phyloP scores from a whole-genome alignment of 1,140 invertebrate species.

The Nasonia longicornis region DNA sequence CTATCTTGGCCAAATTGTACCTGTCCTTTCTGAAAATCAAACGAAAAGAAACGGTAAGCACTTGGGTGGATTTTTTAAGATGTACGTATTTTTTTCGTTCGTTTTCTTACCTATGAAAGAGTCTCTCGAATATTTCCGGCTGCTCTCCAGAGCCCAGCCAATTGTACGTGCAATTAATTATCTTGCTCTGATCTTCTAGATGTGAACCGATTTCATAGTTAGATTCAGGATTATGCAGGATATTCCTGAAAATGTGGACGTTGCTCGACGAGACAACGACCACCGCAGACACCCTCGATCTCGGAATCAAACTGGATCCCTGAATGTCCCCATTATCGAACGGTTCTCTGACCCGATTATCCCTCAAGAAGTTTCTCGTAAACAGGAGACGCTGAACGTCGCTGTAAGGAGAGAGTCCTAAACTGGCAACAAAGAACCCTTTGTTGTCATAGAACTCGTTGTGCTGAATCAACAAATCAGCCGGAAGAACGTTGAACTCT shows the following conservation, averaged over 20 bases:
- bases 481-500: slow-evolving; percentile 78
- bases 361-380: slow-evolving; percentile 87
- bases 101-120: slow-evolving; percentile 80
- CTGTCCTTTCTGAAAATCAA: slow-evolving; percentile 79
- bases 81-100: slow-evolving; percentile 1
- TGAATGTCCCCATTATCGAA: slow-evolving; percentile 78
- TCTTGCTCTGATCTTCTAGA: slow-evolving; percentile 91
- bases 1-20: slow-evolving; percentile 90
- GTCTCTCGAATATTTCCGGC: slow-evolving; percentile 80
- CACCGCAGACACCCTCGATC: slow-evolving; percentile 89
- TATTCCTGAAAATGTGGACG: slow-evolving; percentile 90
- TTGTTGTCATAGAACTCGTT: slow-evolving; percentile 91
- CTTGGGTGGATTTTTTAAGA: slow-evolving; percentile 1
- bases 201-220: slow-evolving; percentile 96
- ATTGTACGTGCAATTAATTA: slow-evolving; percentile 94
- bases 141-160: slow-evolving; percentile 89
- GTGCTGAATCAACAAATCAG: slow-evolving; percentile 82
- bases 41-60: not conserved
- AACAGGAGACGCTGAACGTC: slow-evolving; percentile 84
- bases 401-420: slow-evolving; percentile 90
- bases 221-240: slow-evolving; percentile 91
- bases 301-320: slow-evolving; percentile 80
- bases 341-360: slow-evolving; percentile 90
- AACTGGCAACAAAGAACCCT: slow-evolving; percentile 88
- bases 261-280: slow-evolving; percentile 92